Evolutionary conservation across 1,140 invertebrate species (phyloP), one percentile per base, ranked within the genome.

Genomic region (Tachypleus tridentatus): DNA sequence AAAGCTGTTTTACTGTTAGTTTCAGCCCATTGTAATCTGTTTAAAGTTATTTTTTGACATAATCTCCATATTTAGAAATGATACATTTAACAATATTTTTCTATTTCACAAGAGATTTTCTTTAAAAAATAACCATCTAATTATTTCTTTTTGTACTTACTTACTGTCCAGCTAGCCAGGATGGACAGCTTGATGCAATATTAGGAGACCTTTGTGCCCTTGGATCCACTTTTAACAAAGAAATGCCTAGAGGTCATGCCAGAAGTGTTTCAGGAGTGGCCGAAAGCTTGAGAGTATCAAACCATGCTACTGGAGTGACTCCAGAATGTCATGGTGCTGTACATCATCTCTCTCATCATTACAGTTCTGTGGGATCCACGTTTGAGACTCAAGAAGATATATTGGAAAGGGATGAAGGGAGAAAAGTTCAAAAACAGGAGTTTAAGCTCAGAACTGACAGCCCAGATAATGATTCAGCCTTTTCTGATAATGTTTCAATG

Each of bases 381-480:
- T 81, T 80, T 51, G 76, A 78, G 64, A 75, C 65, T n/a, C 61
- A 47, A 5, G 53, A 11, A 10, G 68, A 67, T 51, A 49, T 65
- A n/a, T 53, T 64, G 9, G 68, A 69, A 9, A 66, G 68, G 58
- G 66, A 70, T 62, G 69, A 70, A 10, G 61, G 64, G 53, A 56
- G 69, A 1, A 63, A 62, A 70, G 60, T 63, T 4, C 70, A 77
- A 29, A 67, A 64, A 58, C 57, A 60, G 59, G 66, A 64, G 10
- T 56, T 64, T 57, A 57, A 82, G 61, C 77, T 82, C 52, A 82
- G 91, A 64, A 93, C 92, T 3, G 90, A 93, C 70, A 93, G 90
- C 67, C 92, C 92, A 0, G 94, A 97, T 77, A 96, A 95, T 78
- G 95, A 98, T 79, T 97, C 93, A 47, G 95, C 93, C 4, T 98